Evolutionary conservation across 2,797 vertebrate species (phyloP), one percentile per base, ranked within the genome.

Genomic region (Erpetoichthys calabaricus): DNA sequence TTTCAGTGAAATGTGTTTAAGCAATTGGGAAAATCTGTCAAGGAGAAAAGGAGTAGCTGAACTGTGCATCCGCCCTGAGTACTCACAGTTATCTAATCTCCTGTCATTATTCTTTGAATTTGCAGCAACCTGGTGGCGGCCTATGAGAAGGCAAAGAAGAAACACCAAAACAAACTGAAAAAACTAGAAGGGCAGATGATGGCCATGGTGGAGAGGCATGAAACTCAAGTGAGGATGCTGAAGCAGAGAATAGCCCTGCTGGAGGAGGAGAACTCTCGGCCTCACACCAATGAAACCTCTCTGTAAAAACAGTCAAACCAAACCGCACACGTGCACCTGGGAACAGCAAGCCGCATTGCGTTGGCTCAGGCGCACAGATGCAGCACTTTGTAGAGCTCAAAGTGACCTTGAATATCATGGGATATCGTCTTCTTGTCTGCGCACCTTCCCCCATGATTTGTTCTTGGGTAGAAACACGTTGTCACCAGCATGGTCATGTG

Each of bases 151-250:
- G 87, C 87, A 42, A 91, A 90, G 80, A 91, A 89, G 70, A 90
- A 91, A 57, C 88, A 91, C 66, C 89, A 91, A 65, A 91, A 88
- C 64, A 91, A 89, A 62, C 73, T 91, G 72, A 91, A 90, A 75
- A 91, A 90, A 74, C 53, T 91, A 69, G 89, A 91, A 72, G 85
- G 85, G 0, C 89, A 91, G 75, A 91, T 91, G 89, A 89, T 91
- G 89, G 86, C 89, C 62, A 90, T 91, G 88, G 86, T 90, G 67
- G 89, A 90, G 63, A 79, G 89, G 50, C 89, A 91, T 1, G 89
- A 91, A 72, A 91, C 88, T 0, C 89, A 91, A 81, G 86, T 89
- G 59, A 73, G 88, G 53, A 89, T 91, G 87, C 82, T 91, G 54
- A 91, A 90, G 63, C 89, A 91, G 63, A 76, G 88, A 54, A 90